These are phyloP conservation scores for Pteria penguin DNA, from an alignment of 2,888 invertebrate species.

Conservation along the genomic window DNA sequence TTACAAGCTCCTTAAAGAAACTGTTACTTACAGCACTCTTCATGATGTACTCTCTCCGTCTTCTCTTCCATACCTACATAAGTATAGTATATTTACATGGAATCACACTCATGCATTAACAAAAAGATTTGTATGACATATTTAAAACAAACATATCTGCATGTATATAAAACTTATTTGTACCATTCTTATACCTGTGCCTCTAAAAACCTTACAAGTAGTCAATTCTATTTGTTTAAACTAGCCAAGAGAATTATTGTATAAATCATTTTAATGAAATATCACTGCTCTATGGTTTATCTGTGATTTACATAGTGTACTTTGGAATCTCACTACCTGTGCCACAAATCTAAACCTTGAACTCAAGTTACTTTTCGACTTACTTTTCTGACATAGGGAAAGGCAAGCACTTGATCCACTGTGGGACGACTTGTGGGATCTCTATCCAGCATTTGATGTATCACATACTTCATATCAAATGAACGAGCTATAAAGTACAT, in stretches of 20 bases:
- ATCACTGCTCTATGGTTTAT: no score
- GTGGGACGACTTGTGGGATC: constrained; percentile 82
- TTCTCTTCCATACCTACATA: constrained; percentile 68
- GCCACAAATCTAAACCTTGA: background rate
- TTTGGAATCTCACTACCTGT: background rate
- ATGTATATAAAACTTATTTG: no score
- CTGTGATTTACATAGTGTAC: no score
- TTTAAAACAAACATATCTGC: no score
- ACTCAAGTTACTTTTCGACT: constrained; percentile 9
- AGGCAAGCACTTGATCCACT: constrained; percentile 82
- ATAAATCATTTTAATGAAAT: no score
- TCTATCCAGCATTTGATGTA: constrained; percentile 83
- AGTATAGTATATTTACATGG: background rate
- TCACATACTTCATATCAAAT: constrained; percentile 82
- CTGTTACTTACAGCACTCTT: constrained; percentile 65
- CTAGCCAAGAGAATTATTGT: no score
- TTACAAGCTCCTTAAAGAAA: no score
- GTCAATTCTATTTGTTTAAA: no score
- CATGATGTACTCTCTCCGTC: constrained; percentile 65
- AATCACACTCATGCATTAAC: no score
- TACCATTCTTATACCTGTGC: no score
- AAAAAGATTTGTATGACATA: no score
- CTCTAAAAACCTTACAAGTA: no score
- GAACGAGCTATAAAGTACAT: constrained; percentile 81
- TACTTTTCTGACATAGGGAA: constrained; percentile 78